Evolutionary conservation across 2,888 invertebrate species (phyloP), one percentile per base, ranked within the genome.

Genomic region (Bombyx huttoni): DNA sequence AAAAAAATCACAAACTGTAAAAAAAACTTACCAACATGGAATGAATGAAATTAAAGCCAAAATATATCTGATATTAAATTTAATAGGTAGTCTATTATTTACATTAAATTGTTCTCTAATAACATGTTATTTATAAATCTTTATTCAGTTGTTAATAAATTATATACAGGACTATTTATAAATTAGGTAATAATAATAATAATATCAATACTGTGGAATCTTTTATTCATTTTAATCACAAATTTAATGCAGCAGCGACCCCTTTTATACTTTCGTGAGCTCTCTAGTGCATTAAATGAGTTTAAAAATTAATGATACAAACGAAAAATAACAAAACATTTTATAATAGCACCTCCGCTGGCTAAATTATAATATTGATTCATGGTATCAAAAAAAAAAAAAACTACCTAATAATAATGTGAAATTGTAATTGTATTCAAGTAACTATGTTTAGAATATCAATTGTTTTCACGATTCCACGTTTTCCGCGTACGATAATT

Each of bases 21-120:
- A n/a, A n/a, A n/a, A 24, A 24, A 24, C 24, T 49, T 55, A 48
- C 53, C 54, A 56, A 46, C 24, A 0, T 7, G 47, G 8, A 13
- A 47, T 49, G 33, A 46, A 49, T 14, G 49, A 2, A 65, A 84
- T 78, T 81, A 68, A 81, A 84, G 83, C 76, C 60, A 73, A 58
- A 61, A 62, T 62, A 8, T 80, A 81, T 85, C 82, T 87, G 87
- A 87, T 88, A 88, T 87, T 88, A 87, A 88, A 87, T 87, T 87
- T 88, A 87, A 87, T 88, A 84, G 81, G 81, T 84, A 85, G 73
- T 86, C 87, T 87, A 87, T 87, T 87, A 88, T 88, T 84, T 88
- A 88, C 88, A 88, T 83, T 85, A 85, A 86, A 86, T 86, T 86
- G 87, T 87, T 86, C 81, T 78, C 86, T 88, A 88, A 85, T 85